Evolutionary conservation across 2,797 vertebrate genomes (phyloP).

Genomic region (Microctenopoma lineatum): DNA sequence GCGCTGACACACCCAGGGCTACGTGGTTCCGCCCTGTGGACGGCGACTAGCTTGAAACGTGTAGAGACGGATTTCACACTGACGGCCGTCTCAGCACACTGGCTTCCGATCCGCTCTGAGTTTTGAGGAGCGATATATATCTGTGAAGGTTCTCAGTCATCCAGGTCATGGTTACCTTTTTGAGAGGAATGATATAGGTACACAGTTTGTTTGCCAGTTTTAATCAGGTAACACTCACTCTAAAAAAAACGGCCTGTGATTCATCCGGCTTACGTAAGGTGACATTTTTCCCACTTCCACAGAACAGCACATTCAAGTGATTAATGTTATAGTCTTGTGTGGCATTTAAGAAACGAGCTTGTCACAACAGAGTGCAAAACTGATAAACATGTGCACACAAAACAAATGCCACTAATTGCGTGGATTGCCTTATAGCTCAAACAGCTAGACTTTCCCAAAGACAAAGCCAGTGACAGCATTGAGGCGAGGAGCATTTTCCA

Average conservation of each 20-base stretch:
- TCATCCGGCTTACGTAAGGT: slow-evolving; percentile 31
- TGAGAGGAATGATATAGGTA: not conserved
- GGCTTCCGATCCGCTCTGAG: not conserved
- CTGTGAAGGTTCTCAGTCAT: too few relatives aligned
- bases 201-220: slow-evolving; percentile 1
- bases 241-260: slow-evolving; percentile 21
- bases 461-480: slow-evolving; percentile 26
- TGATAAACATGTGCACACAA: slow-evolving; percentile 48
- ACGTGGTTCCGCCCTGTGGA: slow-evolving; percentile 30
- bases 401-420: slow-evolving; percentile 53
- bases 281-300: slow-evolving; percentile 7
- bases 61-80: not conserved
- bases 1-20: not conserved
- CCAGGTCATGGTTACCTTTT: too few relatives aligned
- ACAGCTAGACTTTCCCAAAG: slow-evolving; percentile 48
- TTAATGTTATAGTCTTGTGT: slow-evolving; percentile 34
- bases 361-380: slow-evolving; percentile 17
- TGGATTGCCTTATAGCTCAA: slow-evolving; percentile 26
- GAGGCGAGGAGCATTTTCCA: slow-evolving; percentile 54
- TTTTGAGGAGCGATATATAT: not conserved
- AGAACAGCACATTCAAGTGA: slow-evolving; percentile 30
- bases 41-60: not conserved
- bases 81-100: not conserved
- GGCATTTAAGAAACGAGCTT: slow-evolving; percentile 60
- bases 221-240: not conserved